Base-by-base conservation (phyloP, 2,888 invertebrate genomes). In the Aethes cnicana region DNA sequence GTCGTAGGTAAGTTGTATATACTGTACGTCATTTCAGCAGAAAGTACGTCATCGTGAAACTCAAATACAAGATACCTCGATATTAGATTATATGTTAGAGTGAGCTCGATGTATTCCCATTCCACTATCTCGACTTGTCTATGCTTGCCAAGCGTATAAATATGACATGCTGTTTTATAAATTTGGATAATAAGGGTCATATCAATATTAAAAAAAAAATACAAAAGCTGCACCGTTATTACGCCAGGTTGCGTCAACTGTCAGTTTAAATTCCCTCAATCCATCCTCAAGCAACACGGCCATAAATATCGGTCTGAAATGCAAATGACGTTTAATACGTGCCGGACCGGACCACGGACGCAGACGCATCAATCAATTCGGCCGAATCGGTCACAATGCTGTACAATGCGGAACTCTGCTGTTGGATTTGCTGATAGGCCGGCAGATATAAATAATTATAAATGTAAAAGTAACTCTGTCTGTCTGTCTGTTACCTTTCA, bases 281-380 rank as follows among this genome's bases (percentile, higher is more conserved):
- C 28, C 36, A 47, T 25, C 9, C 20, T 47, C 20, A 12, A 36
- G 20, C 18, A 26, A 20, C 36, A 26, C 17, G n/a, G 25, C 12
- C 25, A 14, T 20, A 20, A n/a, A n/a, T n/a, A n/a, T n/a, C n/a
- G n/a, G n/a, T n/a, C n/a, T n/a, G n/a, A 49, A 33, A 42, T 11
- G 25, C 43, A 16, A 35, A 43, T 43, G 17, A 42, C 33, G 20
- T 36, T n/a, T 9, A 39, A 9, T 14, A 14, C 12, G 26, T 26
- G 35, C 16, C 20, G 18, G 20, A 7, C 21, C 36, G 9, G 43
- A 18, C 12, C 30, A 23, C n/a, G 18, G 32, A n/a, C 25, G 25
- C 37, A 37, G 49, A 43, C 36, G 36, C 43, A 50, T 50, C 50
- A 50, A 50, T 50, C 50, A 50, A 44, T 23, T 36, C 14, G 36